Evolutionary conservation across 2,888 invertebrate genomes (phyloP).

Genomic region (Temnothorax unifasciatus): DNA sequence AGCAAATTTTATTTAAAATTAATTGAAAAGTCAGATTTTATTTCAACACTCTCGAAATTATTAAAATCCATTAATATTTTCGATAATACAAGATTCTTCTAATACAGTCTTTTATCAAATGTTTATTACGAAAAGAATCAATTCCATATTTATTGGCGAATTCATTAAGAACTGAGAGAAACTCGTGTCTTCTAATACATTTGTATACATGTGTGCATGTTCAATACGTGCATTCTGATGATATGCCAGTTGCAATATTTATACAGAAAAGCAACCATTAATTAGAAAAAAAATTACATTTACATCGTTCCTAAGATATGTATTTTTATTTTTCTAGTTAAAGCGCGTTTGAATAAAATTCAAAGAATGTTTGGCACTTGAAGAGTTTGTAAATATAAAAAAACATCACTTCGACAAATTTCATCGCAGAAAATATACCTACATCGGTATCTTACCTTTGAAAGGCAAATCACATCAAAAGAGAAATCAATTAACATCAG

Average conservation of each 20-base stretch:
- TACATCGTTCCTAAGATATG: not conserved
- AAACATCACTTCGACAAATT: not conserved
- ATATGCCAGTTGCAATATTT: not conserved
- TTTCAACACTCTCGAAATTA: not conserved
- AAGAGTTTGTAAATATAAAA: not conserved
- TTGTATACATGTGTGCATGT: not conserved
- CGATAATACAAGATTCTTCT: not conserved
- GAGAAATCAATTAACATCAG: not conserved
- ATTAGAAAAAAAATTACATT: not conserved
- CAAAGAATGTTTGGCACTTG: not conserved
- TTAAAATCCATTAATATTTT: not conserved
- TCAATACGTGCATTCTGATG: constrained; percentile 27
- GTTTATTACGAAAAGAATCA: constrained; percentile 8
- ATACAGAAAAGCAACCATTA: not conserved
- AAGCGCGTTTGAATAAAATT: not conserved
- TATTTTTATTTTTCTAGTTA: not conserved
- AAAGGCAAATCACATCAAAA: not conserved
- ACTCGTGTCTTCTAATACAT: constrained; percentile 17
- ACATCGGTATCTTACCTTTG: not conserved
- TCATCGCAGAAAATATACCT: not conserved
- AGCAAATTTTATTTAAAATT: not conserved
- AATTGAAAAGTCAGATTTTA: not conserved
- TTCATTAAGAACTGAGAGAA: constrained; percentile 1
- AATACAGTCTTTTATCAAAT: not conserved
- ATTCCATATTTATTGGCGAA: not conserved